Conservation (phyloP, 2,797 vertebrate genomes). For the Pipistrellus pygmaeus region DNA sequence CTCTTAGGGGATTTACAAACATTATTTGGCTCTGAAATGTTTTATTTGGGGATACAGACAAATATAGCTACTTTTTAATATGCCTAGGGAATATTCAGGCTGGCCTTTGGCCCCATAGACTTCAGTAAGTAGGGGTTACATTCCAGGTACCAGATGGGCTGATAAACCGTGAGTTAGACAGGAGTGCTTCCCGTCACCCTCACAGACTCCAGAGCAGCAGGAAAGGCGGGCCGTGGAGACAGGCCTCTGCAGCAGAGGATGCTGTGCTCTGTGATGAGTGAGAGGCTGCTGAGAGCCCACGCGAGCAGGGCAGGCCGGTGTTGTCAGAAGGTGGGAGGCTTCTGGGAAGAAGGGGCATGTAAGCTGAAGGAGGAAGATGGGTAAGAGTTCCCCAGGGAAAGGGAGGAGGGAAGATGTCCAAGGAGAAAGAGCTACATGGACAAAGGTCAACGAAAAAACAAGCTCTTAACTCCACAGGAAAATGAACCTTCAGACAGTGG, state of each 20-base stretch:
- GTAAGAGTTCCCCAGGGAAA: background rate
- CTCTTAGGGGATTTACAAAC: background rate
- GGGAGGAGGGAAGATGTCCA: no score
- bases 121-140: accelerated
- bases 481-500: background rate
- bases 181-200: background rate
- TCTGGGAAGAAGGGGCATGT: background rate
- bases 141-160: background rate
- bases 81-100: background rate
- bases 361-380: background rate
- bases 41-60: background rate
- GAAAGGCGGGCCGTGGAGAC: background rate
- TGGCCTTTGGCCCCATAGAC: background rate
- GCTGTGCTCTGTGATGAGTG: accelerated
- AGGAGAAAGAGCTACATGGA: accelerated
- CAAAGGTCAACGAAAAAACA: background rate
- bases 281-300: background rate
- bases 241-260: no score
- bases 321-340: background rate
- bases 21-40: background rate
- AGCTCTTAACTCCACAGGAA: background rate
- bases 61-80: background rate
- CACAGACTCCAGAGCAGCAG: background rate
- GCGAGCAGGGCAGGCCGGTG: background rate
- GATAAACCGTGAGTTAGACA: accelerated